Evolutionary conservation across 1,140 invertebrate species (phyloP), one percentile per base, ranked within the genome.

Genomic region (Globodera rostochiensis): DNA sequence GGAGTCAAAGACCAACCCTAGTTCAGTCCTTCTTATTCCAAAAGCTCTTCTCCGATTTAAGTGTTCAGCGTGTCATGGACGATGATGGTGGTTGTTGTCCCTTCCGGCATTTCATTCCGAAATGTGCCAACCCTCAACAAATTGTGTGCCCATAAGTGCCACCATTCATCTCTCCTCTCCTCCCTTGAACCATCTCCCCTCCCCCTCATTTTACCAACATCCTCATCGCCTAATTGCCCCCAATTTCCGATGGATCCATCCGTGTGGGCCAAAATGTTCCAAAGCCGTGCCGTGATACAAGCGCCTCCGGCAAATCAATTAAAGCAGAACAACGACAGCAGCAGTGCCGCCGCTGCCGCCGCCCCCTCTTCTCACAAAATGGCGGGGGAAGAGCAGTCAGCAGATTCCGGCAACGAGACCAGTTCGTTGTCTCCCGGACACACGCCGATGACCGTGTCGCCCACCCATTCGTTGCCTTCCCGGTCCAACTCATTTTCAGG

Each of bases 371-470:
- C 36, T 36, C 25, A 25, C 69, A 45, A 46, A 49, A 64, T 71
- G 36, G 36, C 36, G 69, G 66, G 15, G 79, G 45, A 11, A 5
- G 73, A 77, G 9, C 25, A 73, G 50, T 57, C 53, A 25, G 80
- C 69, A 21, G 81, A 82, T 53, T 82, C 81, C 9, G 81, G 81
- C 36, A 82, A 74, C 46, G 81, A 82, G 66, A 82, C 81, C 45
- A 82, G 81, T 73, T 82, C 81, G 21, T 19, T 81, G 47, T 82
- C 81, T 1, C 81, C 81, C 64, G 70, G 81, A 3, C 79, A 81
- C 36, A 82, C 79, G 21, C 70, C 81, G 46, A 73, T 81, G 79
- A 81, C 60, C 6, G 64, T n/a, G 9, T 82, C 81, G 49, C 81
- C 81, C 11, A 82, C 79, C 25, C 46, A 70, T 25, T 82, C 81